These are phyloP conservation scores for Heliconius cydno DNA, from an alignment of 2,888 invertebrate species.

Conservation along the genomic window DNA sequence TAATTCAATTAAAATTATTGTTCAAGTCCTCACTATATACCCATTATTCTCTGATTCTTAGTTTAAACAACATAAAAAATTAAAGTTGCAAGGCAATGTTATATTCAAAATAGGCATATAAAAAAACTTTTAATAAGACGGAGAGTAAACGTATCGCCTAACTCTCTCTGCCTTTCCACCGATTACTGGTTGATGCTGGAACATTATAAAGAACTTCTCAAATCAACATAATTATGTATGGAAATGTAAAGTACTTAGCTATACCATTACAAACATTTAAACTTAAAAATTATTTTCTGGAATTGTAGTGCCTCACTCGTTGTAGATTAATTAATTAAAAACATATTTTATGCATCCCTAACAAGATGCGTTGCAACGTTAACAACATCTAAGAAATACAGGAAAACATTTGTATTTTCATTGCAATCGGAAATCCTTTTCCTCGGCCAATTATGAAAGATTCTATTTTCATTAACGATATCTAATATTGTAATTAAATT, in stretches of 20 bases:
- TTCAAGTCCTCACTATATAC: no score
- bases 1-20: not conserved
- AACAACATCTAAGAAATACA: slow-evolving; percentile 26
- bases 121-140: not conserved
- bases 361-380: slow-evolving; percentile 5
- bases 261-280: not conserved
- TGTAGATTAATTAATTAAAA: slow-evolving; percentile 17
- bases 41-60: not conserved
- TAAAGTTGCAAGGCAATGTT: not conserved
- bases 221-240: not conserved
- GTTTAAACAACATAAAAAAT: not conserved
- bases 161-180: not conserved
- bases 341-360: slow-evolving; percentile 27
- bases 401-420: slow-evolving; percentile 31
- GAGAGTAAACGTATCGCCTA: not conserved
- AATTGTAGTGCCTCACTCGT: no score
- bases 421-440: slow-evolving; percentile 34
- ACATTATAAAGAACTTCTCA: not conserved
- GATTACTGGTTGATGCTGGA: not conserved
- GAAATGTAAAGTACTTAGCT: no score
- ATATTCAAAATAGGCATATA: not conserved
- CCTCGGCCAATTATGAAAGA: slow-evolving; percentile 18
- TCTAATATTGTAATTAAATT: not conserved
- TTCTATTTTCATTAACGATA: slow-evolving; percentile 8
- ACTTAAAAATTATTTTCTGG: not conserved